A percentile compares a stretch with the other conserved stretches of the same genome.
phyloP scores from a whole-genome alignment of 2,888 invertebrate genomes.

The Amblyjoppa proteus region DNA sequence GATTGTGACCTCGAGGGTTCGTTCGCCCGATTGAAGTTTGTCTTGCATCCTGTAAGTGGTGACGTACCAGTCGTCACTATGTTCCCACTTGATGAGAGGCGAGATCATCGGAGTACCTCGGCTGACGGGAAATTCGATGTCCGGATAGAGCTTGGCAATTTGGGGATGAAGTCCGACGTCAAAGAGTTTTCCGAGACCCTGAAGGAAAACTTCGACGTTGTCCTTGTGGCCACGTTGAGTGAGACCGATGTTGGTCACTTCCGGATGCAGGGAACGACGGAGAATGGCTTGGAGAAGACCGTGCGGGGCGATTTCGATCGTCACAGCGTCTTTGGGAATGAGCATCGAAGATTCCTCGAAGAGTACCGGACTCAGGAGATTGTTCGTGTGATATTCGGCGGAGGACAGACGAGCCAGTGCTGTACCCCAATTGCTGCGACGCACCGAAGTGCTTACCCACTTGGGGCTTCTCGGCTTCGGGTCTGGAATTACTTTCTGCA shows the following conservation, averaged over 20 bases:
- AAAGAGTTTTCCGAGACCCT: constrained; percentile 90
- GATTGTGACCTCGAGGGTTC: constrained; percentile 87
- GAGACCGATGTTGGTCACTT: constrained; percentile 91
- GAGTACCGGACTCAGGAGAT: too few relatives aligned
- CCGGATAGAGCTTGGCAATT: constrained; percentile 91
- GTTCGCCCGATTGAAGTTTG: constrained; percentile 89
- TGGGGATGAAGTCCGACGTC: constrained; percentile 91
- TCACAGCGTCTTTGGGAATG: constrained; percentile 92
- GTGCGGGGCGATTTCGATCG: constrained; percentile 96
- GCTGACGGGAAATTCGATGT: constrained; percentile 93
- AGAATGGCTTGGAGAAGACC: constrained; percentile 95
- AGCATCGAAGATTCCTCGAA: too few relatives aligned
- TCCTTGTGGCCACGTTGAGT: constrained; percentile 91
- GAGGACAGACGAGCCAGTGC: too few relatives aligned
- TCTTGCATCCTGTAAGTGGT: constrained; percentile 89
- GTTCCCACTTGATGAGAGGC: constrained; percentile 95
- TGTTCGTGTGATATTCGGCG: too few relatives aligned
- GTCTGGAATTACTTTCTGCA: too few relatives aligned
- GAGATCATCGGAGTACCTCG: constrained; percentile 94
- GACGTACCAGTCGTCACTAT: constrained; percentile 91
- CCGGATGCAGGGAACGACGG: constrained; percentile 90
- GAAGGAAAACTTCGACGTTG: constrained; percentile 87
- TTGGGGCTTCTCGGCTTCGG: too few relatives aligned
- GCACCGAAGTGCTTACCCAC: too few relatives aligned
- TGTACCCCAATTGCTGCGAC: too few relatives aligned